These are phyloP conservation scores for Cuniculus paca DNA, from an alignment of 2,797 vertebrate genomes.

Conservation along the genomic window DNA sequence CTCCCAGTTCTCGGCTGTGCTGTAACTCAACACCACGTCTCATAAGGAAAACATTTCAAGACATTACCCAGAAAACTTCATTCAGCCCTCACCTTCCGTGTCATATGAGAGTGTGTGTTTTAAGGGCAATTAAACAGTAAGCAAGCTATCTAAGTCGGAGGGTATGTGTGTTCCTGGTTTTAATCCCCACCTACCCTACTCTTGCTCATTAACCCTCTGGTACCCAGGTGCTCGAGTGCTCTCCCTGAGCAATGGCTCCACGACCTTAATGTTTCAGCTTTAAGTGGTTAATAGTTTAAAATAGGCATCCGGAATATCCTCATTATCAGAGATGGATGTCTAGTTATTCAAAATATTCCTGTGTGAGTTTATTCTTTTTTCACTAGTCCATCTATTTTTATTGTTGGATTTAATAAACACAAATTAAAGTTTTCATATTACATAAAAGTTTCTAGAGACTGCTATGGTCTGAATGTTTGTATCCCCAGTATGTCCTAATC, in stretches of 20 bases:
- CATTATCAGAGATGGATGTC: neutral
- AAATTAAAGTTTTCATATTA: constrained; percentile 12
- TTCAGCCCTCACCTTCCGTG: constrained; percentile 82
- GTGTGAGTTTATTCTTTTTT: neutral
- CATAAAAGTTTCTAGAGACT: neutral
- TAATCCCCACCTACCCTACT: constrained; percentile 67
- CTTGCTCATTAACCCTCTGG: constrained; percentile 72
- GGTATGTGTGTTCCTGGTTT: constrained; percentile 74
- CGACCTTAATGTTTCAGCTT: neutral
- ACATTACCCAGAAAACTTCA: constrained; percentile 79
- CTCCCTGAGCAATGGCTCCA: neutral
- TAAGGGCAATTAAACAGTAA: constrained; percentile 76
- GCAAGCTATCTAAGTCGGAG: constrained; percentile 63
- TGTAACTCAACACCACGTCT: constrained; percentile 88
- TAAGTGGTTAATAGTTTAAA: neutral
- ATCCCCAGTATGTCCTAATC: neutral
- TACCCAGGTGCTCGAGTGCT: constrained; percentile 39
- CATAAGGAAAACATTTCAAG: constrained; percentile 84
- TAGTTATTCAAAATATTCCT: constrained; percentile 1
- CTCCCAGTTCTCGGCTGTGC: constrained; percentile 75
- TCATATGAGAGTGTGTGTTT: constrained; percentile 59
- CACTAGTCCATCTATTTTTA: neutral
- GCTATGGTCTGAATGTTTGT: neutral
- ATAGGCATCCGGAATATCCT: neutral
- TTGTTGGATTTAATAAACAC: neutral